A percentile compares a stretch with the other conserved stretches of the same genome.
phyloP scores from a whole-genome alignment of 2,113 vertebrate species.

The Neogale vison region DNA sequence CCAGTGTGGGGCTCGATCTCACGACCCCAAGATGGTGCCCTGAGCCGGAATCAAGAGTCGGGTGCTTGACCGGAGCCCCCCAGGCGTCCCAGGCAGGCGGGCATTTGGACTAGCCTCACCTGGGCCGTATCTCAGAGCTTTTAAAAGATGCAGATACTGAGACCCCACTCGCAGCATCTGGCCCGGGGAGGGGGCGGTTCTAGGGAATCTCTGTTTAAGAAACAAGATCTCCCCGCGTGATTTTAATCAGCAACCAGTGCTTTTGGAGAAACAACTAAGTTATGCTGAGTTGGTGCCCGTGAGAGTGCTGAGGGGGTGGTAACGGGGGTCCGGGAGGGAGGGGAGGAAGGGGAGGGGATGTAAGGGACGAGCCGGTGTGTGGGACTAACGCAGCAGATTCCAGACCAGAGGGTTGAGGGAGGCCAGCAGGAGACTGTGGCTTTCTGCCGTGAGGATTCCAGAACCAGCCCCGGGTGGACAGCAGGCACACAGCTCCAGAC shows the following conservation, averaged over 20 bases:
- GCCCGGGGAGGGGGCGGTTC: no score
- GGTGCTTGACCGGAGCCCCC: background rate
- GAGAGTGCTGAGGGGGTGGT: no score
- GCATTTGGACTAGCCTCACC: background rate
- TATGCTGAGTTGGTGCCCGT: background rate
- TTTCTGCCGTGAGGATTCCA: background rate
- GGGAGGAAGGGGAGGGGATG: background rate
- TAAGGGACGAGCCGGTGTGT: background rate
- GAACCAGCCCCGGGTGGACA: no score
- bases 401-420: background rate
- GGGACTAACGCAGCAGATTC: background rate
- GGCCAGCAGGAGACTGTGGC: background rate
- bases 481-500: fast-evolving
- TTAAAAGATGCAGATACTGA: background rate
- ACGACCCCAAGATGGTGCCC: background rate
- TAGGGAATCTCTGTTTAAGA: background rate
- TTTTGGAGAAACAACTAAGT: background rate
- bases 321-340: background rate
- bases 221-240: background rate
- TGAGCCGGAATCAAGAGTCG: background rate
- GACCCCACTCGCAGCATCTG: no score
- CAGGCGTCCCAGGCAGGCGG: no score
- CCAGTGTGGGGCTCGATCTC: background rate
- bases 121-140: background rate
- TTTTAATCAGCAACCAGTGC: background rate